A percentile compares a stretch with the other conserved stretches of the same genome.
Evolutionary conservation across 1,140 invertebrate genomes (phyloP).

Genomic region (Drosophila parvula): DNA sequence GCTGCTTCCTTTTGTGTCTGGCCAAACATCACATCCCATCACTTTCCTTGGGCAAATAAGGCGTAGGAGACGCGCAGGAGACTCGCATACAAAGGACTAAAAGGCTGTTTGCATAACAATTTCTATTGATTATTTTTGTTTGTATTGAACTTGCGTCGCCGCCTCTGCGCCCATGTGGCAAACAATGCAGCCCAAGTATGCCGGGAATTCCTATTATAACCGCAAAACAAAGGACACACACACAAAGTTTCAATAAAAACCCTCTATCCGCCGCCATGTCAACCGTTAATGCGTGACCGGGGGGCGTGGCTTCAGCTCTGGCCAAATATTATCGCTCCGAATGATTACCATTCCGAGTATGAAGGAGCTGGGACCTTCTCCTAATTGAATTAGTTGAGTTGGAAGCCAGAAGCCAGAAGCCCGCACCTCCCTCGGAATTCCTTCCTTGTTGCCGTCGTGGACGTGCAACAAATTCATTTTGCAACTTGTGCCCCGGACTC

Average conservation of each 20-base stretch:
- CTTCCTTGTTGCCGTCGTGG: slow-evolving; percentile 13
- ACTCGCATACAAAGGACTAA: slow-evolving; percentile 56
- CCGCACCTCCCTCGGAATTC: background rate
- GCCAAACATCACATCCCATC: slow-evolving; percentile 61
- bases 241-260: slow-evolving; percentile 53
- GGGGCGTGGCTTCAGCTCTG: background rate
- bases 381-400: slow-evolving; percentile 62
- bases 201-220: slow-evolving; percentile 61
- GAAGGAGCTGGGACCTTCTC: slow-evolving; percentile 1
- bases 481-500: slow-evolving; percentile 39
- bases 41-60: slow-evolving; percentile 71
- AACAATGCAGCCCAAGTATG: slow-evolving; percentile 63
- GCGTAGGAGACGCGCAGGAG: slow-evolving; percentile 12
- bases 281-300: slow-evolving; percentile 1
- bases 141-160: slow-evolving; percentile 44
- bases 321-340: slow-evolving; percentile 27
- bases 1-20: slow-evolving; percentile 10
- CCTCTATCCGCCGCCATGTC: slow-evolving; percentile 1
- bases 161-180: slow-evolving; percentile 1
- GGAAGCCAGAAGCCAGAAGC: background rate
- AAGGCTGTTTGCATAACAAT: slow-evolving; percentile 75
- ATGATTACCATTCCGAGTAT: slow-evolving; percentile 6
- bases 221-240: slow-evolving; percentile 58
- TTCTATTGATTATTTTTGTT: slow-evolving; percentile 79
- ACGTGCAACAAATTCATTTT: slow-evolving; percentile 75